These are phyloP conservation scores for Paracanthobrama guichenoti DNA, from an alignment of 2,113 vertebrate genomes.

Conservation along the genomic window DNA sequence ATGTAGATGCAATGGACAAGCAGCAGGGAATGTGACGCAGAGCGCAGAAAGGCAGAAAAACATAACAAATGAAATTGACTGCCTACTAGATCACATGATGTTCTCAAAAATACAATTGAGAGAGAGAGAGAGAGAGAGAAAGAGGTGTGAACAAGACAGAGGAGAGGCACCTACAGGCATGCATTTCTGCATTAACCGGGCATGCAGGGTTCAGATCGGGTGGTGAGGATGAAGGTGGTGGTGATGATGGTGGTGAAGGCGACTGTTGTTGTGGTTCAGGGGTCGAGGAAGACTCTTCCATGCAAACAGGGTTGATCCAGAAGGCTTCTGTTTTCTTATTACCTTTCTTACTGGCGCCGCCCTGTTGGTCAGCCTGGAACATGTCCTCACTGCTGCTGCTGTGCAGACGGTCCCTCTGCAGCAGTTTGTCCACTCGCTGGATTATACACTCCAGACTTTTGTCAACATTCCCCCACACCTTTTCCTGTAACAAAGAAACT, in stretches of 20 bases:
- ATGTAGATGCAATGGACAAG: neutral
- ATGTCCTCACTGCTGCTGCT: slow-evolving; percentile 82
- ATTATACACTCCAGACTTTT: slow-evolving; percentile 98
- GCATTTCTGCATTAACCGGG: slow-evolving; percentile 70
- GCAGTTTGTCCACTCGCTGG: slow-evolving; percentile 93
- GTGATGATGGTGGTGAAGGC: slow-evolving; percentile 54
- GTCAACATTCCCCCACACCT: slow-evolving; percentile 96
- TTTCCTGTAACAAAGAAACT: slow-evolving; percentile 82
- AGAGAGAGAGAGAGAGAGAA: neutral
- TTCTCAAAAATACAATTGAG: neutral
- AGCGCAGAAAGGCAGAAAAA: slow-evolving; percentile 2
- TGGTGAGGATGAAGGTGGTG: slow-evolving; percentile 65
- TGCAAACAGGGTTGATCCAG: slow-evolving; percentile 90
- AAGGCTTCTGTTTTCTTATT: slow-evolving; percentile 82
- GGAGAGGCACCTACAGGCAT: slow-evolving; percentile 64
- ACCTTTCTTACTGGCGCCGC: slow-evolving; percentile 88
- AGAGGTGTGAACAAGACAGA: neutral
- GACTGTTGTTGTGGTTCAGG: slow-evolving; percentile 61
- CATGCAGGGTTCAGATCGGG: slow-evolving; percentile 75
- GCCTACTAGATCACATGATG: neutral
- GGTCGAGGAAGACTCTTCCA: slow-evolving; percentile 61
- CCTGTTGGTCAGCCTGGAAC: slow-evolving; percentile 76
- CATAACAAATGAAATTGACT: neutral
- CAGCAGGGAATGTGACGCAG: neutral
- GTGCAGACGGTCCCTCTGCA: slow-evolving; percentile 88